Conservation (phyloP, 1,140 invertebrate genomes). For the Homalodisca vitripennis region DNA sequence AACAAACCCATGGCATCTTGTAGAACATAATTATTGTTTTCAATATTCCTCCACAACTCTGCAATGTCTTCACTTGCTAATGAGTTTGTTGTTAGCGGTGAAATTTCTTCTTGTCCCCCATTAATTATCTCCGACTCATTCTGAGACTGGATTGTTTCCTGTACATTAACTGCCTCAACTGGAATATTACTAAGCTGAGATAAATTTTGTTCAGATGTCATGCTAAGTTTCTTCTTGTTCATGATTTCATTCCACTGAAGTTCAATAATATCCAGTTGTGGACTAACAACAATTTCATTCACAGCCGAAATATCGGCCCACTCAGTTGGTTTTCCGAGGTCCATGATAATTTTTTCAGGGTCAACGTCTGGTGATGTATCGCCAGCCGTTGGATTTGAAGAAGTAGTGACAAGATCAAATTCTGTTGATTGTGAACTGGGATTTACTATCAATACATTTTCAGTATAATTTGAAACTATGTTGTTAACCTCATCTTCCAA, state of each 20-base stretch:
- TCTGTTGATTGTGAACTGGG: too few relatives aligned
- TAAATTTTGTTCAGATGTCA: background rate
- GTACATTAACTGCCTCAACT: too few relatives aligned
- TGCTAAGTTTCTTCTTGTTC: background rate
- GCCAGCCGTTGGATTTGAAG: too few relatives aligned
- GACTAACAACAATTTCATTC: slow-evolving; percentile 32
- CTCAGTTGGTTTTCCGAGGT: slow-evolving; percentile 22
- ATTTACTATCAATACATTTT: too few relatives aligned
- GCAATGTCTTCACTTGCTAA: background rate
- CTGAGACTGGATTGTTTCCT: too few relatives aligned
- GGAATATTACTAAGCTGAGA: too few relatives aligned
- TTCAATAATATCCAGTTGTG: slow-evolving; percentile 36
- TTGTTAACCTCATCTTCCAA: too few relatives aligned
- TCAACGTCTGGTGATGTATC: slow-evolving; percentile 18
- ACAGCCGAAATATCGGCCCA: slow-evolving; percentile 14
- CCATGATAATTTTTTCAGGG: slow-evolving; percentile 30
- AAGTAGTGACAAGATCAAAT: too few relatives aligned
- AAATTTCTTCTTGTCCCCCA: too few relatives aligned
- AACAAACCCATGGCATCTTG: slow-evolving; percentile 1
- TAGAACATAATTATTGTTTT: slow-evolving; percentile 15
- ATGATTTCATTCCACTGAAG: slow-evolving; percentile 31
- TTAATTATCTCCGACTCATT: too few relatives aligned
- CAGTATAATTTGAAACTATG: too few relatives aligned
- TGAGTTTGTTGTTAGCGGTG: background rate
- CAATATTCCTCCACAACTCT: background rate